A percentile compares a stretch with the other conserved stretches of the same genome.
These are phyloP conservation scores for Clarias batrachus DNA, from an alignment of 2,113 vertebrate genomes.

Conservation along the genomic window DNA sequence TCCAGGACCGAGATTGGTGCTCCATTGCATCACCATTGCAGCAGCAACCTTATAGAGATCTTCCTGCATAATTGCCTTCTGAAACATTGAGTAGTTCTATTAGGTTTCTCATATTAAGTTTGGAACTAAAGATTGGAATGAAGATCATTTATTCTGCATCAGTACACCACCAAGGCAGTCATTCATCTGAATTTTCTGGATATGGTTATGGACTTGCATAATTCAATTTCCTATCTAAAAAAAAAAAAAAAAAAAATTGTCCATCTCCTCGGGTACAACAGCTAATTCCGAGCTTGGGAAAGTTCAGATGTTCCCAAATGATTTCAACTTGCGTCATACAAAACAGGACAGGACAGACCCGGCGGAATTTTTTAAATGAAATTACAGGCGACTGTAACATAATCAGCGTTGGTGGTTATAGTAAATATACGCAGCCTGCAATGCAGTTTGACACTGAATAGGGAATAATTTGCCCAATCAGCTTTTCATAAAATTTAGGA, in stretches of 20 bases:
- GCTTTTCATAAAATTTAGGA: neutral
- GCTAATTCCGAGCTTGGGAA: neutral
- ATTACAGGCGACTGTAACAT: neutral
- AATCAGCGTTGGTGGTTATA: neutral
- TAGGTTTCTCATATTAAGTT: neutral
- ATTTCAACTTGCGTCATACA: neutral
- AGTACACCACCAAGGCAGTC: neutral
- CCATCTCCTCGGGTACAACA: neutral
- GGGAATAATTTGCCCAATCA: neutral
- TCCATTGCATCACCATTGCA: slow-evolving; percentile 16
- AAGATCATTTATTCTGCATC: neutral
- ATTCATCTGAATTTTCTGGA: neutral
- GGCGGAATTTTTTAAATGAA: neutral
- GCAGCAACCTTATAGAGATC: neutral
- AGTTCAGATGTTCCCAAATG: neutral
- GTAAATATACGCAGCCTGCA: neutral
- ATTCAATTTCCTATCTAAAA: neutral
- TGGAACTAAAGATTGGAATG: neutral
- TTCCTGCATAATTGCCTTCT: neutral
- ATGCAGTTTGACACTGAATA: neutral
- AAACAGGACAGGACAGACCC: neutral
- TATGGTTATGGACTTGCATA: neutral
- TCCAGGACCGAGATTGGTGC: neutral
- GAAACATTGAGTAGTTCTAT: neutral
- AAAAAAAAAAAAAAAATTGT: neutral